Evolutionary conservation across 1,140 invertebrate genomes (phyloP), one percentile per base, ranked within the genome.

Genomic region (Pemphigus obesinymphae): DNA sequence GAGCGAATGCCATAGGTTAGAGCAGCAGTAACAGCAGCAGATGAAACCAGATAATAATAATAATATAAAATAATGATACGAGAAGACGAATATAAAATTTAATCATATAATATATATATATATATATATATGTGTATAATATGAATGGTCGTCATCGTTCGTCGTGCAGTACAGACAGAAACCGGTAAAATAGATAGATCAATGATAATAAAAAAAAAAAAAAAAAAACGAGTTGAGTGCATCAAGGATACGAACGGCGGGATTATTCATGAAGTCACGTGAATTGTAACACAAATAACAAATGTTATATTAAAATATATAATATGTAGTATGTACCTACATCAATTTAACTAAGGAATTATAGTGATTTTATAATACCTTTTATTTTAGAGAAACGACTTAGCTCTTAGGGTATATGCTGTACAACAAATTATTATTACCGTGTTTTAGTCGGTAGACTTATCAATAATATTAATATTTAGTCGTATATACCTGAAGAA

Each of bases 171-270:
- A 8, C 43, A 48, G 68, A 72, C 43, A 29, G 20, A 72, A 72
- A 72, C 68, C 68, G 68, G 68, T 72, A 45, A 72, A 72, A 72
- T 72, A 72, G 68, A 72, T 72, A 23, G 43, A 72, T 72, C 68
- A 48, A 72, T 72, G 68, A 8, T 72, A 43, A 72, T 72, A 72
- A 72, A 48, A 72, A 48, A 26, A 29, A 29, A 48, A 15, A 72
- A 20, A 45, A 37, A 66, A 63, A 34, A 34, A 34, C 23, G 63
- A 70, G 37, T 70, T 15, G 68, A 72, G 68, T 72, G 68, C 43
- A 40, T 70, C 37, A 15, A 17, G 6, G n/a, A 70, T 66, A 66
- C 17, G 31, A 29, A 63, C 63, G 31, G 10, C 63, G 34, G 34
- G 63, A 68, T 68, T 66, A 68, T 68, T 68, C 63, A 68, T 68